These are phyloP conservation scores for Trachops cirrhosus DNA, from an alignment of 2,797 vertebrate species.

Conservation along the genomic window DNA sequence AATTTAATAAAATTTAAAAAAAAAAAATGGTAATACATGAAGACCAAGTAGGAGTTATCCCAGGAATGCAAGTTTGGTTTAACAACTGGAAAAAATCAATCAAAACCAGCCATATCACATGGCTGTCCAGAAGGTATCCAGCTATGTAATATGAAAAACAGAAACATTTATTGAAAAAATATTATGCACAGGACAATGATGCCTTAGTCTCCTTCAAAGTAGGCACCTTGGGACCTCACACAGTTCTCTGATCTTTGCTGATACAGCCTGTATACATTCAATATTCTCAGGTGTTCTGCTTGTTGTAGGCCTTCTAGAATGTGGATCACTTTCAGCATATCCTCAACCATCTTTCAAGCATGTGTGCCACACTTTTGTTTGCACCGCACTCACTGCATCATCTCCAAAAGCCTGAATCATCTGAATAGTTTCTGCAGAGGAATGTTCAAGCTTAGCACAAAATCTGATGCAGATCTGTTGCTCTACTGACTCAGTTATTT, in stretches of 20 bases:
- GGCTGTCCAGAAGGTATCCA: neutral
- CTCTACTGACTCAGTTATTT: neutral
- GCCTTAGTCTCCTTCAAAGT: neutral
- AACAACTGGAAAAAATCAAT: neutral
- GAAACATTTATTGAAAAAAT: neutral
- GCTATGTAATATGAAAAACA: no score
- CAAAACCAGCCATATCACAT: neutral
- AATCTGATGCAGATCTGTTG: neutral
- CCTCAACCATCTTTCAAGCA: neutral
- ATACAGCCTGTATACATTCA: neutral
- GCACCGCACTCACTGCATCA: neutral
- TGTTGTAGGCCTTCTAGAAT: neutral
- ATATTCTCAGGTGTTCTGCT: neutral
- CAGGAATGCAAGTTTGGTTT: neutral
- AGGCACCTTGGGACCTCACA: neutral
- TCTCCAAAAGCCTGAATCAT: neutral
- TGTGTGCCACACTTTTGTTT: neutral
- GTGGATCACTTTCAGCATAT: neutral
- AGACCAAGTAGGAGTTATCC: neutral
- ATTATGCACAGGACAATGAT: neutral
- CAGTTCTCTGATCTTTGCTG: neutral
- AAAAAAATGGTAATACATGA: no score
- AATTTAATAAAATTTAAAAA: slow-evolving; percentile 1
- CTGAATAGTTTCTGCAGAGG: neutral
- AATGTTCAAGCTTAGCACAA: neutral